phyloP scores from a whole-genome alignment of 2,113 vertebrate genomes.

The Helogale parvula region DNA sequence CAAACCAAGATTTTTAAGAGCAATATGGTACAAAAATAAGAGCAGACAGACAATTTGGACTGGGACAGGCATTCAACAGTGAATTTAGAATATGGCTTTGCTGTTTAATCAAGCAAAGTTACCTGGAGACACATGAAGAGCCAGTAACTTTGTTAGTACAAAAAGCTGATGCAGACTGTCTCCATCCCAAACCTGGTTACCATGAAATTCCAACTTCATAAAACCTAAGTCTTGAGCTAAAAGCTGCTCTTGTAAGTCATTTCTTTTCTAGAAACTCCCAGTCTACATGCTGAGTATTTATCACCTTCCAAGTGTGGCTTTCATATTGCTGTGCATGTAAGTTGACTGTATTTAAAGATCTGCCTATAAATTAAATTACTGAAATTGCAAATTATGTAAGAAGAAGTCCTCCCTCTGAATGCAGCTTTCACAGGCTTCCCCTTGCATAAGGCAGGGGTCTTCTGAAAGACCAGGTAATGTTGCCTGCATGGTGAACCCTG shows the following conservation, averaged over 20 bases:
- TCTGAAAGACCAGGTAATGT: conserved; percentile 82
- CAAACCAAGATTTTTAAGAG: conserved; percentile 90
- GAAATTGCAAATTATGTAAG: conserved; percentile 85
- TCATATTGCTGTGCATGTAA: conserved; percentile 87
- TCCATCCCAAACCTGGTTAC: conserved; percentile 80
- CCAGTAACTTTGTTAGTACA: conserved; percentile 88
- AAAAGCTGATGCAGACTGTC: conserved; percentile 86
- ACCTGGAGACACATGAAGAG: conserved; percentile 85
- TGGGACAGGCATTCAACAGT: conserved; percentile 89
- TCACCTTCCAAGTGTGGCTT: conserved; percentile 79
- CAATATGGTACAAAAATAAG: conserved; percentile 91
- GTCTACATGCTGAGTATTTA: conserved; percentile 82
- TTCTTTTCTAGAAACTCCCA: conserved; percentile 81
- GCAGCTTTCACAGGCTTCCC: conserved; percentile 80
- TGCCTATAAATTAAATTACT: conserved; percentile 86
- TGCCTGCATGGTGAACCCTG: conserved; percentile 75
- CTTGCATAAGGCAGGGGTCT: conserved; percentile 84
- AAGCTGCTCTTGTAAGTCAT: conserved; percentile 75
- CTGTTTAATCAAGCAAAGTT: conserved; percentile 88
- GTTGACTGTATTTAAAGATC: conserved; percentile 81
- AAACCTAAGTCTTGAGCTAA: conserved; percentile 58
- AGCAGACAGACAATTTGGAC: conserved; percentile 89
- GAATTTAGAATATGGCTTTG: conserved; percentile 90
- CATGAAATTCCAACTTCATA: conserved; percentile 70
- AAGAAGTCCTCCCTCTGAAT: conserved; percentile 77